Conservation (phyloP, 2,888 invertebrate genomes). For the Lepeophtheirus nordmannii region DNA sequence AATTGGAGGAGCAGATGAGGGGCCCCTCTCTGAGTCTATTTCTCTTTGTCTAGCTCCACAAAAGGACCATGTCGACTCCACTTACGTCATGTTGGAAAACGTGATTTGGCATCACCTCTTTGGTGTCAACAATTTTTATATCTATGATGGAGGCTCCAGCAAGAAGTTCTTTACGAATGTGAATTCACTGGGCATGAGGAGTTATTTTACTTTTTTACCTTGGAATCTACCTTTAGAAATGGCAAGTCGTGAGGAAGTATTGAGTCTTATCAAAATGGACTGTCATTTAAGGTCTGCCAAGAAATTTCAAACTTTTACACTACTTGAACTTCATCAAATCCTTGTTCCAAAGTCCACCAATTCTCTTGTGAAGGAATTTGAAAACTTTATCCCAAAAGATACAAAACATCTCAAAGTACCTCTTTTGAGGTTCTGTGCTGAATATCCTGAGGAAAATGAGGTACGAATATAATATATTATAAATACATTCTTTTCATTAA, state of each 20-base stretch:
- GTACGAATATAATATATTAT: too few relatives aligned
- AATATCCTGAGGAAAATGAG: not conserved
- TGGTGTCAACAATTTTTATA: constrained; percentile 13
- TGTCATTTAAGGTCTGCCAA: constrained; percentile 1
- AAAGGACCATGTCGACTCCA: constrained; percentile 1
- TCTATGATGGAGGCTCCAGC: not conserved
- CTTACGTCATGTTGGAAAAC: not conserved
- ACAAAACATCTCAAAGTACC: not conserved
- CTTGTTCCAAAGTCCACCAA: not conserved
- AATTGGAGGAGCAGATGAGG: too few relatives aligned
- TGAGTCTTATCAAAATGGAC: constrained; percentile 10
- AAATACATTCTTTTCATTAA: too few relatives aligned
- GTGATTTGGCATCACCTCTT: constrained; percentile 5
- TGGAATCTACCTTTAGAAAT: constrained; percentile 8
- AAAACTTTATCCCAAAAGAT: not conserved
- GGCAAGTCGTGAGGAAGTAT: not conserved
- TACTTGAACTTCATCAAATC: not conserved
- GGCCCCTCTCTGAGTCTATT: too few relatives aligned
- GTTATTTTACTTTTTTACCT: not conserved
- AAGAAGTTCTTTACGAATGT: not conserved
- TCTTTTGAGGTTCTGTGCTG: constrained; percentile 2
- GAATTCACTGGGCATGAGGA: not conserved
- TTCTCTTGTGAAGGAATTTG: not conserved
- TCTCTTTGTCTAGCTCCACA: constrained; percentile 3
- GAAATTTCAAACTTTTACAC: not conserved